Evolutionary conservation across 2,888 invertebrate genomes (phyloP).

Genomic region (Lepidocyrtoides sp.): DNA sequence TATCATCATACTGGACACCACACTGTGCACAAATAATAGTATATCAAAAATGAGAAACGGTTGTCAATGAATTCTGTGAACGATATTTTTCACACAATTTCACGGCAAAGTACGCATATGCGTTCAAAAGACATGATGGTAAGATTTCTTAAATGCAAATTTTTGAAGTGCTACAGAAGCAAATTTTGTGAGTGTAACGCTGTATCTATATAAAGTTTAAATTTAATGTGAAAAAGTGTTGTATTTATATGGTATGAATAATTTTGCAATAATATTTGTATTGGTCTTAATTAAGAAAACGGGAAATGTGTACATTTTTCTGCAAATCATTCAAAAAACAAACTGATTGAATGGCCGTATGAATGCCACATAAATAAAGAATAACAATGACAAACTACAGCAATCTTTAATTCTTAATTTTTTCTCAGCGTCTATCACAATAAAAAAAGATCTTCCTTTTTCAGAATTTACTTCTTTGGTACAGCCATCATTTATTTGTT

Average conservation of each 20-base stretch:
- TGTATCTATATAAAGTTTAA: not conserved
- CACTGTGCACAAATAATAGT: constrained; percentile 7
- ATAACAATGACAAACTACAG: constrained; percentile 19
- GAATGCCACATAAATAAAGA: constrained; percentile 16
- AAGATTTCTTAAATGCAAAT: too few species aligned
- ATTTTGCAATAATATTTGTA: constrained; percentile 7
- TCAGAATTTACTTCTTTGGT: constrained; percentile 14
- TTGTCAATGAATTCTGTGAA: not conserved
- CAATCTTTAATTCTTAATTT: not conserved
- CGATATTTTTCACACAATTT: not conserved
- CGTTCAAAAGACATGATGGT: too few species aligned
- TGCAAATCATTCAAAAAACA: constrained; percentile 36
- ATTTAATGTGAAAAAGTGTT: not conserved
- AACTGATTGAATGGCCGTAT: constrained; percentile 12
- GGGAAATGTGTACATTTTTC: constrained; percentile 2
- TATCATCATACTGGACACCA: constrained; percentile 22
- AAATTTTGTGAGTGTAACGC: too few species aligned
- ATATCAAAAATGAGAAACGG: not conserved
- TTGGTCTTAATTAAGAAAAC: constrained; percentile 47
- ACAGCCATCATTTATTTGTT: not conserved
- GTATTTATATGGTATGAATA: not conserved
- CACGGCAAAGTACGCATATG: too few species aligned
- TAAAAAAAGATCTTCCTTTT: constrained; percentile 20
- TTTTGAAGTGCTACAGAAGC: too few species aligned
- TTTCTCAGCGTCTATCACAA: constrained; percentile 19